Base-by-base conservation (phyloP, 2,888 invertebrate genomes). In the Odontomyia ornata region DNA sequence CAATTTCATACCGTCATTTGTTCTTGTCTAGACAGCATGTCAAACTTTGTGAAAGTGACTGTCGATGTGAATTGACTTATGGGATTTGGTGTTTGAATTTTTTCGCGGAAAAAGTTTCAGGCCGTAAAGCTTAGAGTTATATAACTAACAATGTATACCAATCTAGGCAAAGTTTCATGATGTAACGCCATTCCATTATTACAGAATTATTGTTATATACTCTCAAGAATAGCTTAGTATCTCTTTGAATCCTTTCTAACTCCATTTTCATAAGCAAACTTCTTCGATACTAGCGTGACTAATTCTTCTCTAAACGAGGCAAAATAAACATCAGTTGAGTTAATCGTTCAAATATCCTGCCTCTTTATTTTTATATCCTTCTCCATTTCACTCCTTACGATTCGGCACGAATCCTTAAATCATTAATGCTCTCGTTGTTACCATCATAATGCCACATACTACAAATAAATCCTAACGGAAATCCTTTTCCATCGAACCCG, bases 401-500 rank as follows among this genome's bases (percentile, higher is more conserved):
- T 9, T 15, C 18, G n/a, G 15, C 15, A 52, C 52, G 18, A n/a
- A 13, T 52, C 52, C 36, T 65, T 27, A 36, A 65, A 65, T 36
- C 65, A 65, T 36, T 65, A 65, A 65, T 65, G 65, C 36, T 13
- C 27, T 30, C 11, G n/a, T 27, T 65, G 18, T 36, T 65, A 11
- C 36, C 18, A 27, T 65, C 36, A 18, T 36, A 65, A n/a, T 27
- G 30, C 65, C 30, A n/a, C 65, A 65, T 65, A 65, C 65, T 65
- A 30, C 65, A 65, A 65, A 65, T 36, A 65, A 65, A 65, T 65
- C 65, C 65, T 65, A 18, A 9, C n/a, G 65, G 15, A 36, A 65
- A 36, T 65, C 65, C 30, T 65, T 65, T 65, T 65, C 65, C 65
- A 36, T 65, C 18, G 65, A 65, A 65, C 65, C 65, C 65, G 65